These are phyloP conservation scores for Oncorhynchus tshawytscha DNA, from an alignment of 2,113 vertebrate genomes.

Conservation along the genomic window DNA sequence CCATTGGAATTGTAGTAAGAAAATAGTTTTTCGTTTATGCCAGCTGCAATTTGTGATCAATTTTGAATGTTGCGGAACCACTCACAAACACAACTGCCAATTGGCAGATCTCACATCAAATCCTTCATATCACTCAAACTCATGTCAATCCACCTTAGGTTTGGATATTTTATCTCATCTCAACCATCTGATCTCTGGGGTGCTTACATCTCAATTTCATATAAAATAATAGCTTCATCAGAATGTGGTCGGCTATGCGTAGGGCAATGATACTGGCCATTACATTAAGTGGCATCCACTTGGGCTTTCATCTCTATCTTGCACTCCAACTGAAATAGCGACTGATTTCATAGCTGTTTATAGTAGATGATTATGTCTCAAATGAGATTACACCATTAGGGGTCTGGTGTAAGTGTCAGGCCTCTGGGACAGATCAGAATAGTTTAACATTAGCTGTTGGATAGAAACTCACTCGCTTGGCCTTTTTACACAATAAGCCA, in stretches of 20 bases:
- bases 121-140: not conserved
- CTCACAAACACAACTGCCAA: no score
- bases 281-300: slow-evolving; percentile 52
- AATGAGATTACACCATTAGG: slow-evolving; percentile 46
- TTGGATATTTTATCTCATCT: slow-evolving; percentile 34
- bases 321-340: slow-evolving; percentile 27
- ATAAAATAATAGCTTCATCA: slow-evolving; percentile 38
- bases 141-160: slow-evolving; percentile 17
- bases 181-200: slow-evolving; percentile 14
- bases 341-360: slow-evolving; percentile 50
- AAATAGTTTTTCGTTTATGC: not conserved
- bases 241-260: slow-evolving; percentile 41
- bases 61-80: no score
- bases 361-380: slow-evolving; percentile 37
- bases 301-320: slow-evolving; percentile 48
- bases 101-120: not conserved
- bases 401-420: slow-evolving; percentile 32
- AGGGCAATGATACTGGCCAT: slow-evolving; percentile 31
- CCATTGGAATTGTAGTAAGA: no score
- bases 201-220: slow-evolving; percentile 28
- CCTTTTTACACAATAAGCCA: not conserved
- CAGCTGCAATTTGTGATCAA: not conserved
- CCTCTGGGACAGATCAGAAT: slow-evolving; percentile 21
- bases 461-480: not conserved
- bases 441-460: not conserved